A percentile compares a stretch with the other conserved stretches of the same genome.
These are phyloP conservation scores for Drosophila fuyamai DNA, from an alignment of 1,140 invertebrate species.

Conservation along the genomic window DNA sequence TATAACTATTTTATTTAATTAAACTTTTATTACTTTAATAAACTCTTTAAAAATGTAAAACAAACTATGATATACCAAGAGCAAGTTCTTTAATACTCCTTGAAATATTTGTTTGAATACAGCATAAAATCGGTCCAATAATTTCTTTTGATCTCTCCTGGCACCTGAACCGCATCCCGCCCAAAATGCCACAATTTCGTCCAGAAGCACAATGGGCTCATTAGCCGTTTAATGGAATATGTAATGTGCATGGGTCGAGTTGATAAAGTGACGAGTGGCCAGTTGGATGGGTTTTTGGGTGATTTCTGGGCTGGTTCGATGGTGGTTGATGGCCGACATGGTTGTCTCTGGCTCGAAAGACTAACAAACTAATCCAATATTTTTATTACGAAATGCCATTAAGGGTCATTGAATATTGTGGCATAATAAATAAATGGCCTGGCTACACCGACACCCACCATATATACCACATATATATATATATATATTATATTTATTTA, in stretches of 20 bases:
- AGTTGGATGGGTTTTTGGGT: conserved; percentile 22
- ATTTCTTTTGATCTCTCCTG: conserved; percentile 22
- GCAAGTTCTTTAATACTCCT: background rate
- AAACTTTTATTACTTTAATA: no score
- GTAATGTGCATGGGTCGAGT: conserved; percentile 56
- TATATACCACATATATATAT: conserved; percentile 5
- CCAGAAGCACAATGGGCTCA: conserved; percentile 68
- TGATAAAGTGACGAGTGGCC: conserved; percentile 69
- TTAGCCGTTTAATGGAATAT: conserved; percentile 82
- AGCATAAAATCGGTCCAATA: background rate
- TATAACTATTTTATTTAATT: no score
- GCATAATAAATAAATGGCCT: conserved; percentile 80
- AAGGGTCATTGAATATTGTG: conserved; percentile 83
- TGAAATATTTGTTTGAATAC: background rate
- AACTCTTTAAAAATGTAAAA: no score
- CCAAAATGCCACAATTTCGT: conserved; percentile 4
- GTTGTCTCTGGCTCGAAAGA: conserved; percentile 37
- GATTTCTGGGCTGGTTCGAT: background rate
- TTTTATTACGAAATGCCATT: conserved; percentile 84
- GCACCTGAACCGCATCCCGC: conserved; percentile 48
- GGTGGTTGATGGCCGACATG: conserved; percentile 45
- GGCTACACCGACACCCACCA: conserved; percentile 23
- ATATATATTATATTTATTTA: conserved; percentile 2
- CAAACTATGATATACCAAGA: no score
- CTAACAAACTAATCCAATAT: conserved; percentile 83